Base-by-base conservation (phyloP, 1,140 invertebrate species). In the Yoshiicerus persimilis region DNA sequence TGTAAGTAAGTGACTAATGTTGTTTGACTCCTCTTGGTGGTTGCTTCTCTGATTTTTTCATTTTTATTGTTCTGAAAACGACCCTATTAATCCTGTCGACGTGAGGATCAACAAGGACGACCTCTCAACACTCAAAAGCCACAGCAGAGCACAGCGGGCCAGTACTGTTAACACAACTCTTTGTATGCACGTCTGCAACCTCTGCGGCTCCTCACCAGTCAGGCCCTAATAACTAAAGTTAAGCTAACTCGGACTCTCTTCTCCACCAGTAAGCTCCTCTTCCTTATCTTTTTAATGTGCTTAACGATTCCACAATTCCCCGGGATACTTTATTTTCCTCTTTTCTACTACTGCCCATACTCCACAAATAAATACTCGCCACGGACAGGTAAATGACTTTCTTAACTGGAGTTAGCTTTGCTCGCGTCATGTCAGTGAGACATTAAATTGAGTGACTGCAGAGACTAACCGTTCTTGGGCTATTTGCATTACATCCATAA, bases 61-160 rank as follows among this genome's bases (percentile, higher is more conserved):
- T 80, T 80, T 80, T 84, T 84, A 56, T 84, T 84, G 38, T 84
- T 84, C 38, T 47, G 13, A 84, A 84, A 84, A 84, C 83, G 83
- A 84, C 83, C 83, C 83, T 84, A 84, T 84, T 84, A 84, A 84
- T 84, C 83, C 83, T 84, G 38, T 62, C 27, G 83, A 84, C 83
- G 83, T 41, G 83, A 84, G 83, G 47, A 47, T 84, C 83, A 41
- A 84, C 83, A 80, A 84, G 83, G n/a, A 84, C 83, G 83, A 84
- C 75, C 75, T 80, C 75, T 80, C 75, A 80, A 80, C 75, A 70
- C 66, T 70, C 66, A 16, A 70, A 27, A 80, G 30, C 75, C 75
- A 36, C 75, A 80, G 34, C 75, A 34, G 30, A 80, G 20, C 75
- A 36, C 75, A 80, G 75, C 75, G 75, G 75, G 75, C 23, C 75